Evolutionary conservation across 2,888 invertebrate species (phyloP), one percentile per base, ranked within the genome.

Genomic region (Laspeyria flexula): DNA sequence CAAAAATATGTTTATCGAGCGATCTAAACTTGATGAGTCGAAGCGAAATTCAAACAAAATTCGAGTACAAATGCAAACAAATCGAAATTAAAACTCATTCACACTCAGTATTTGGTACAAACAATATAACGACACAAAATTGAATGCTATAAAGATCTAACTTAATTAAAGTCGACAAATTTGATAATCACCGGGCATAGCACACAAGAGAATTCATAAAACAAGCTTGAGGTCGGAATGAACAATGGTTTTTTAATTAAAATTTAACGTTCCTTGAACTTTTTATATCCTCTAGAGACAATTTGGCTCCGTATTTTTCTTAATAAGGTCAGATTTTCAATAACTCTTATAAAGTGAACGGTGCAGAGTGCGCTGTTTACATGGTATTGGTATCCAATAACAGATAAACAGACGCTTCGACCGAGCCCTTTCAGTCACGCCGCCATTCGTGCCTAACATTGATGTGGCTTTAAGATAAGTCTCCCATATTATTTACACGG

Each of bases 371-470:
- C 44, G 30, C 39, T 65, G 62, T 76, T 67, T 73, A 65, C 58
- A 56, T 55, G 63, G 64, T 57, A 68, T 70, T 49, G 55, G 60
- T 56, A 48, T 52, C 39, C 43, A 51, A 62, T 77, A 77, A 77
- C 73, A 77, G 79, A 81, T 81, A 81, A 77, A 81, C 70, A 68
- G 68, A 63, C 75, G 75, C 72, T 75, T 75, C 75, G 77, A 70
- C 63, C 65, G 60, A 74, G 71, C 70, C 66, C 78, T 85, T 87
- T 87, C 71, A 77, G 82, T 73, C 74, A 75, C 69, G 78, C 87
- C 84, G 86, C 75, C 77, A 75, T 75, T 84, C 88, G 88, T 86
- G 89, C 88, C 86, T 79, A 76, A 76, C 79, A 73, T 73, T 75
- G 88, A 88, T 88, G 81, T 76, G 72, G 76, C 69, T 71, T 73